Percentiles rank a stretch among this genome's conserved stretches.
phyloP scores from a whole-genome alignment of 1,140 invertebrate genomes.

The Camponotus floridanus region DNA sequence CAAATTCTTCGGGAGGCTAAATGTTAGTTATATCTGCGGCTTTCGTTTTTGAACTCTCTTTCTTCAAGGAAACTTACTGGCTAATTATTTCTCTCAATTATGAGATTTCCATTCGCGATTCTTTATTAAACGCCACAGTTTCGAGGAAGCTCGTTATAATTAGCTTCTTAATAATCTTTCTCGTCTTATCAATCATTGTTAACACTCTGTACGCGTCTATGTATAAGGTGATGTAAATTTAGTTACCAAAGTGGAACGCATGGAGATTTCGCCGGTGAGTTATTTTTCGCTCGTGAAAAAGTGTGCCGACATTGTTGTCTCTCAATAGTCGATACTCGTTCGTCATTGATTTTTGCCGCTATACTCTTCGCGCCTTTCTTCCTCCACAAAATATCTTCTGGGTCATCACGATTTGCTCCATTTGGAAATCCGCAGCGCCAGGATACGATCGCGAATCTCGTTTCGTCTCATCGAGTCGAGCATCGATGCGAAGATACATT shows the following conservation, averaged over 20 bases:
- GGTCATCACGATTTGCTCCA: conserved; percentile 41
- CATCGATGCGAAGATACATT: neutral
- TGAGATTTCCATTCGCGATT: too few species aligned
- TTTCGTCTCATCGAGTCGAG: conserved; percentile 20
- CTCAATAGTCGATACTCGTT: neutral
- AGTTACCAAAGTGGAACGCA: conserved; percentile 1
- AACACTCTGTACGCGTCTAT: neutral
- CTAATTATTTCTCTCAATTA: too few species aligned
- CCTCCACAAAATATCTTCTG: conserved; percentile 44
- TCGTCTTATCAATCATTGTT: neutral
- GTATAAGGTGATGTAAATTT: neutral
- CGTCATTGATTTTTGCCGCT: conserved; percentile 8
- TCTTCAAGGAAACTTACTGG: too few species aligned
- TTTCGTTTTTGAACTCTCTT: too few species aligned
- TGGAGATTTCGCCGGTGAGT: neutral
- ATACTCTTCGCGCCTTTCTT: neutral
- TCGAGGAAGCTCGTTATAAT: too few species aligned
- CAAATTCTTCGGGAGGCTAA: neutral
- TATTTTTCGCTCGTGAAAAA: conserved; percentile 11
- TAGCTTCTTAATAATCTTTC: too few species aligned
- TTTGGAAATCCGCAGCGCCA: conserved; percentile 23
- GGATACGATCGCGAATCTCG: conserved; percentile 7
- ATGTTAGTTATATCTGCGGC: too few species aligned
- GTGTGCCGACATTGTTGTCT: neutral
- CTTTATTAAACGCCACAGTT: too few species aligned